These are phyloP conservation scores for Aricia artaxerxes DNA, from an alignment of 2,888 invertebrate genomes.

Conservation along the genomic window DNA sequence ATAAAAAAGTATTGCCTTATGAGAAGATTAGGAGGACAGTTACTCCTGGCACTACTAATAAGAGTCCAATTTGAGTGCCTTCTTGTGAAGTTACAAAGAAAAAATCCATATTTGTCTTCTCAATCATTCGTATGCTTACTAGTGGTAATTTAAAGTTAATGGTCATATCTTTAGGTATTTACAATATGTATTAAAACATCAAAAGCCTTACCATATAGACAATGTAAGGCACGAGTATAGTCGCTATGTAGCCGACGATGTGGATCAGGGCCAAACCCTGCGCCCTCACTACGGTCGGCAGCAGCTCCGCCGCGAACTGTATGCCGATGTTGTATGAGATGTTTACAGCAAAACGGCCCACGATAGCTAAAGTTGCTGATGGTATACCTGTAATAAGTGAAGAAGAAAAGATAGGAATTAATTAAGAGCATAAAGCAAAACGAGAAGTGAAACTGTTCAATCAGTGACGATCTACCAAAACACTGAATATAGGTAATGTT, in stretches of 20 bases:
- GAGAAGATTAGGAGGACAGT: too few relatives aligned
- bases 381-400: slow-evolving; percentile 77
- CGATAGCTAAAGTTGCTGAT: slow-evolving; percentile 88
- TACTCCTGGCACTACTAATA: too few relatives aligned
- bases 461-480: too few relatives aligned
- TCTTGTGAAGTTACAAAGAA: too few relatives aligned
- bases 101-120: too few relatives aligned
- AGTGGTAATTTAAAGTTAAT: too few relatives aligned
- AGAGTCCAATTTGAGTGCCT: too few relatives aligned
- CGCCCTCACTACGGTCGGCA: slow-evolving; percentile 92
- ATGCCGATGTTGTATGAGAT: slow-evolving; percentile 93
- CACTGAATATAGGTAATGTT: too few relatives aligned
- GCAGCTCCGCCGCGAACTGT: slow-evolving; percentile 91
- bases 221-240: slow-evolving; percentile 91
- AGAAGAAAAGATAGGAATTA: background rate
- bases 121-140: too few relatives aligned
- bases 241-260: slow-evolving; percentile 91
- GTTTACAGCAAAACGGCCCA: slow-evolving; percentile 91
- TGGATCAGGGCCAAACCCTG: slow-evolving; percentile 92
- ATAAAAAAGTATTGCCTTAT: too few relatives aligned
- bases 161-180: too few relatives aligned
- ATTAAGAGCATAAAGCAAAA: background rate
- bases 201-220: slow-evolving; percentile 84
- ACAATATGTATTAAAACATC: too few relatives aligned
- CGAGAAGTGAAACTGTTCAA: background rate